Conservation (phyloP, 30 jellyfish, hydroid and myxozoan species). For the Calvadosia cruxmelitensis region DNA sequence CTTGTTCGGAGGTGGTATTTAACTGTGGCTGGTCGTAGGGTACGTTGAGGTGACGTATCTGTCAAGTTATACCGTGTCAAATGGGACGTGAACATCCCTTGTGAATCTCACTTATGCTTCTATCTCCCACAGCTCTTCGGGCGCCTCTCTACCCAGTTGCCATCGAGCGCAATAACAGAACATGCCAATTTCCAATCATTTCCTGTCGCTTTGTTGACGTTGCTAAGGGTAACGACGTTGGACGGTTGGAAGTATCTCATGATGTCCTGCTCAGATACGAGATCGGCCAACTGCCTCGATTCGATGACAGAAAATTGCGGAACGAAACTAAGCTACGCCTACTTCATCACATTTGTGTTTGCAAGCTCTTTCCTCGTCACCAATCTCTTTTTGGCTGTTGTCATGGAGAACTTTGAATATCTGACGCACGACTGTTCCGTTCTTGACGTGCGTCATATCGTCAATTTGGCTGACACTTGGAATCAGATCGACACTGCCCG, state of each 20-base stretch:
- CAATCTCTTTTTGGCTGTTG: constrained; percentile 64
- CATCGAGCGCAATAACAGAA: not conserved
- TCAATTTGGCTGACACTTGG: constrained; percentile 36
- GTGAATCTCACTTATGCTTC: not conserved
- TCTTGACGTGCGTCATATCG: constrained; percentile 41
- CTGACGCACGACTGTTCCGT: constrained; percentile 54
- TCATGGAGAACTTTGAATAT: constrained; percentile 75
- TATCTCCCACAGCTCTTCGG: constrained; percentile 13
- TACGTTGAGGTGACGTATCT: too few relatives aligned
- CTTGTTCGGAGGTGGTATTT: too few relatives aligned
- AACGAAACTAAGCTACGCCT: constrained; percentile 32
- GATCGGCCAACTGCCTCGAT: constrained; percentile 30
- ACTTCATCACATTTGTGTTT: constrained; percentile 49
- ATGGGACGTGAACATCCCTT: too few relatives aligned
- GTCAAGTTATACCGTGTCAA: too few relatives aligned
- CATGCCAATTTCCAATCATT: constrained; percentile 56
- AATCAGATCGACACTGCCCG: constrained; percentile 12
- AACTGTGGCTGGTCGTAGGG: too few relatives aligned
- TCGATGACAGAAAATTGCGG: constrained; percentile 44
- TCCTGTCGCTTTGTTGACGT: constrained; percentile 26
- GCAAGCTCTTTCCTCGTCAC: constrained; percentile 56
- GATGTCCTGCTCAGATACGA: constrained; percentile 50
- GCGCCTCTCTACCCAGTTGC: not conserved
- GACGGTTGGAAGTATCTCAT: constrained; percentile 65
- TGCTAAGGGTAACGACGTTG: constrained; percentile 63